A percentile compares a stretch with the other conserved stretches of the same genome.
Evolutionary conservation across 2,113 vertebrate species (phyloP).

Genomic region (Seriola quinqueradiata): DNA sequence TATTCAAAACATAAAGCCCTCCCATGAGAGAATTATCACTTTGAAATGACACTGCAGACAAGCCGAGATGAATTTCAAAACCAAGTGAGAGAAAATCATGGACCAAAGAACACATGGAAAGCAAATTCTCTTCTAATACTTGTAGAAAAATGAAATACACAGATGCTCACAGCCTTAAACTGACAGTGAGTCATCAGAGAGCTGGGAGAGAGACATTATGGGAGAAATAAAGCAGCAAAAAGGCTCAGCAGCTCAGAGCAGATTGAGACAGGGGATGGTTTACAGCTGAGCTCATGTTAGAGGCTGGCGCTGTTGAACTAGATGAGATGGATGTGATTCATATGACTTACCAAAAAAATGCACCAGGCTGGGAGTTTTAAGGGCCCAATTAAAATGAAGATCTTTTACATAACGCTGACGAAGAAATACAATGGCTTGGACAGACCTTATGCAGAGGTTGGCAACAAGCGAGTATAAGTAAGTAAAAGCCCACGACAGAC

Average conservation of each 20-base stretch:
- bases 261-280: constrained; percentile 13
- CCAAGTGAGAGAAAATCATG: not conserved
- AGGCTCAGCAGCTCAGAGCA: constrained; percentile 15
- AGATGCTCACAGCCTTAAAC: constrained; percentile 44
- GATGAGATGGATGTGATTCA: constrained; percentile 20
- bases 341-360: constrained; percentile 14
- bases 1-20: not conserved
- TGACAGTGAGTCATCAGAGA: constrained; percentile 52
- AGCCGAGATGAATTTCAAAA: not conserved
- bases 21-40: not conserved
- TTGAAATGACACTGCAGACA: constrained; percentile 3
- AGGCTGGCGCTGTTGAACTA: constrained; percentile 24
- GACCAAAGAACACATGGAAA: constrained; percentile 18
- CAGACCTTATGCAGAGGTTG: constrained; percentile 31
- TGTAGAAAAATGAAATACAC: constrained; percentile 41
- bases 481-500: constrained; percentile 1
- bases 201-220: constrained; percentile 13
- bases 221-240: constrained; percentile 1
- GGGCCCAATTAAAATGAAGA: constrained; percentile 30
- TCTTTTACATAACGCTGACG: constrained; percentile 51
- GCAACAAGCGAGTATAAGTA: constrained; percentile 15
- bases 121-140: constrained; percentile 15
- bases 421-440: constrained; percentile 30
- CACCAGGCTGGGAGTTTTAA: constrained; percentile 25
- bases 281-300: constrained; percentile 44